Percentiles rank a stretch among this genome's conserved stretches.
These are phyloP conservation scores for Actinernus sp. DNA, from an alignment of 92 coral and sea anemone genomes.

Conservation along the genomic window DNA sequence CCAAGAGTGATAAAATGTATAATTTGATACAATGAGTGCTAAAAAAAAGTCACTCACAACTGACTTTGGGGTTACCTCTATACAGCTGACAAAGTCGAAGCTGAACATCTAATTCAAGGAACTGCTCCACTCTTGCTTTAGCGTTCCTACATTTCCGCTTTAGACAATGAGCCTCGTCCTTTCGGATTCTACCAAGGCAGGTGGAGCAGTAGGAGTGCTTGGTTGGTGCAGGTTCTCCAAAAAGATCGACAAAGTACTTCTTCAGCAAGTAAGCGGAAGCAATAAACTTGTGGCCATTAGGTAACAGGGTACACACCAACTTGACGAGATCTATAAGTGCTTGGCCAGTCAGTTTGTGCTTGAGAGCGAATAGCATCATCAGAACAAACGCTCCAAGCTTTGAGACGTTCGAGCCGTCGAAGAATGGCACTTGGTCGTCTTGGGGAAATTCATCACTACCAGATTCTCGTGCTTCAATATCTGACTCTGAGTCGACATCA, in stretches of 20 bases:
- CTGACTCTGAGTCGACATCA: no score
- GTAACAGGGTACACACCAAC: constrained; percentile 36
- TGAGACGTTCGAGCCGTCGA: constrained; percentile 45
- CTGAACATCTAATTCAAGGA: constrained; percentile 53
- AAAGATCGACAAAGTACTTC: constrained; percentile 57
- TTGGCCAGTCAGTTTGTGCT: constrained; percentile 58
- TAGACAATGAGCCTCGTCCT: constrained; percentile 10
- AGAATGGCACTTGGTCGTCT: no score
- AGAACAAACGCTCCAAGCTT: constrained; percentile 51
- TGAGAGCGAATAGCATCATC: constrained; percentile 55
- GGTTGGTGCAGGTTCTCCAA: constrained; percentile 54
- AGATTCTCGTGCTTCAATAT: no score
- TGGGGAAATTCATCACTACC: no score
- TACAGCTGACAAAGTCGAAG: no score
- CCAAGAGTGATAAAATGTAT: no score
- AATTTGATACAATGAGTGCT: no score
- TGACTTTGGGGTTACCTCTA: no score
- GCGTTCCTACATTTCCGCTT: constrained; percentile 31
- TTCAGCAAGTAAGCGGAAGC: constrained; percentile 51
- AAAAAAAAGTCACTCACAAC: no score
- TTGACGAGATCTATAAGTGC: constrained; percentile 60
- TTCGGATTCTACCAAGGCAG: constrained; percentile 41
- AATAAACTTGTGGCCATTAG: constrained; percentile 56
- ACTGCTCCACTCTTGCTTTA: constrained; percentile 21
- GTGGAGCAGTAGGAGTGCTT: constrained; percentile 49